phyloP scores from a whole-genome alignment of 2,113 vertebrate species.

The Phyllostomus hastatus region DNA sequence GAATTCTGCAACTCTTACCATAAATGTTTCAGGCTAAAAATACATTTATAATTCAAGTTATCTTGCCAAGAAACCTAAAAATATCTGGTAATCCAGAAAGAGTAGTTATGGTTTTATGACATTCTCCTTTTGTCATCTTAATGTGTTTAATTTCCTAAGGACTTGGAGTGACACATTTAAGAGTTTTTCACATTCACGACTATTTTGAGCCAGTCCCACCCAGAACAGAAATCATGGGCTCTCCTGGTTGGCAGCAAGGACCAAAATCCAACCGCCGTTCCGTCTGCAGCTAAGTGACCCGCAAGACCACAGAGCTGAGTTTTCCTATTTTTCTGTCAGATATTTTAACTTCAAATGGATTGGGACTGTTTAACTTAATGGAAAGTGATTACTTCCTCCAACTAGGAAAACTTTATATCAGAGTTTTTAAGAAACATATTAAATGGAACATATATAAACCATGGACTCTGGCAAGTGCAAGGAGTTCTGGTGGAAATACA shows the following conservation, averaged over 20 bases:
- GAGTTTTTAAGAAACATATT: slow-evolving; percentile 35
- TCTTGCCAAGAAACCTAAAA: slow-evolving; percentile 71
- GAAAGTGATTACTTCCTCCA: slow-evolving; percentile 68
- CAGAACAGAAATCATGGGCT: slow-evolving; percentile 9
- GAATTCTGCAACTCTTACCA: slow-evolving; percentile 69
- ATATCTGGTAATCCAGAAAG: slow-evolving; percentile 71
- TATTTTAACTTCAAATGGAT: slow-evolving; percentile 66
- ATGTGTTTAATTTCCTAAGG: slow-evolving; percentile 59
- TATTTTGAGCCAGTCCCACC: neutral
- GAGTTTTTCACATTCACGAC: slow-evolving; percentile 26
- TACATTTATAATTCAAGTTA: slow-evolving; percentile 72
- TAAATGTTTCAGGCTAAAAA: slow-evolving; percentile 70
- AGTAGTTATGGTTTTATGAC: slow-evolving; percentile 64
- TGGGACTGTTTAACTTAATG: slow-evolving; percentile 49
- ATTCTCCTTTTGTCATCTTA: slow-evolving; percentile 73
- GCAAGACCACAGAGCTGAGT: neutral
- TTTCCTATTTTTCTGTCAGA: slow-evolving; percentile 43
- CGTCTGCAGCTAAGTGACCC: rapidly evolving
- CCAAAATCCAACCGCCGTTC: neutral
- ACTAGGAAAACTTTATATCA: slow-evolving; percentile 50
- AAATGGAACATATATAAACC: slow-evolving; percentile 23
- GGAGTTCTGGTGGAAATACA: slow-evolving; percentile 30
- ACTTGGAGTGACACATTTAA: slow-evolving; percentile 49
- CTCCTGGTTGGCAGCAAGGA: neutral
- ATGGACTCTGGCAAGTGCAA: slow-evolving; percentile 41